Percentiles rank a stretch among this genome's conserved stretches.
phyloP scores from a whole-genome alignment of 2,888 invertebrate genomes.

The Saturnia japonica region DNA sequence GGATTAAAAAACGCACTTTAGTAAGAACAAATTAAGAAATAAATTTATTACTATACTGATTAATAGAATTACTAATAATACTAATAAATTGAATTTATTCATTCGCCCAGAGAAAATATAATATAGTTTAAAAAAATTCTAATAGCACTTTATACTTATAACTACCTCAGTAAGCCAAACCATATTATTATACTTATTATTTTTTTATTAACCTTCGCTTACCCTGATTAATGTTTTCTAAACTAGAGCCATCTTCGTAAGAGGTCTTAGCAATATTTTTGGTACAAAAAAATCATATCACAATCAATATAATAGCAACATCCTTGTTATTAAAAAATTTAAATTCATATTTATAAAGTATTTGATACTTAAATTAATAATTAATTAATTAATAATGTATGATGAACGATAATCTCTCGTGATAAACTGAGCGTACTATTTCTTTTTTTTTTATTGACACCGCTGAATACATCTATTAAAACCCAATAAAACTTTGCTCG shows the following conservation, averaged over 20 bases:
- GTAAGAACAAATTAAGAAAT: no score
- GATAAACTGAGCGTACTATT: neutral
- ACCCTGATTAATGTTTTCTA: constrained; percentile 6
- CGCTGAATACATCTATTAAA: neutral
- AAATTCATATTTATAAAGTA: neutral
- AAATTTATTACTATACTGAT: neutral
- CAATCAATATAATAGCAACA: neutral
- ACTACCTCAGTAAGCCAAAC: neutral
- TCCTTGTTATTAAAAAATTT: no score
- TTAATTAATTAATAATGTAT: no score
- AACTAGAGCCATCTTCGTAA: neutral
- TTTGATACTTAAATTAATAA: neutral
- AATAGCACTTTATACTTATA: neutral
- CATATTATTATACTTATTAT: neutral
- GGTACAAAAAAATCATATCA: constrained; percentile 6
- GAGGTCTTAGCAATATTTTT: neutral
- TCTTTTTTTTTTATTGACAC: neutral
- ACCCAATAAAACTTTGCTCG: no score
- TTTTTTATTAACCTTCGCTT: neutral
- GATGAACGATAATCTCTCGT: neutral
- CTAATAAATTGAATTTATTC: neutral
- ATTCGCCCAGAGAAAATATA: neutral
- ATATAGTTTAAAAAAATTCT: neutral
- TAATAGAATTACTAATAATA: neutral
- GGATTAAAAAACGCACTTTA: no score